Evolutionary conservation across 35 echinoderm and acorn worm genomes (phyloP).

Genomic region (Chiridota heheva): DNA sequence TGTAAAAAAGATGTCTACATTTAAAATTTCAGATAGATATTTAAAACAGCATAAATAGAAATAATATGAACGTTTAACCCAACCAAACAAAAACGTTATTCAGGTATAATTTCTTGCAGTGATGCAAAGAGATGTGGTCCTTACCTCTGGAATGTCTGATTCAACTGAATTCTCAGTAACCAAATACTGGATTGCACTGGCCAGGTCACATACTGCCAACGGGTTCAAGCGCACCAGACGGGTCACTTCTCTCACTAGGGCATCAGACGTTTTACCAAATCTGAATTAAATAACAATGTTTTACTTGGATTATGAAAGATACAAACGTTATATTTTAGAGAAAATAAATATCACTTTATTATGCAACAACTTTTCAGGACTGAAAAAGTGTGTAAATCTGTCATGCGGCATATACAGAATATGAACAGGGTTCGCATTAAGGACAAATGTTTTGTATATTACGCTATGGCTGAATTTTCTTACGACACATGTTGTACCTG

Average conservation of each 20-base stretch:
- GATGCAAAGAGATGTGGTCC: no score
- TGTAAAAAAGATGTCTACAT: no score
- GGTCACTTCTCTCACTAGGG: slow-evolving; percentile 87
- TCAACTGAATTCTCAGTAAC: slow-evolving; percentile 88
- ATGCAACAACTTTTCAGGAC: not conserved
- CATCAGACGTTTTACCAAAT: slow-evolving; percentile 78
- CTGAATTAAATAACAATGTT: not conserved
- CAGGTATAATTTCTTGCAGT: no score
- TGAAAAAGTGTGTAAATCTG: no score
- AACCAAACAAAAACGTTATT: no score
- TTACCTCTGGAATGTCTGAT: slow-evolving; percentile 91
- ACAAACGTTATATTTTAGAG: not conserved
- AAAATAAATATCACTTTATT: not conserved
- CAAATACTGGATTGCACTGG: slow-evolving; percentile 82
- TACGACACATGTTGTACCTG: no score
- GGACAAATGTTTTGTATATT: no score
- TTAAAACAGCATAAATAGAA: no score
- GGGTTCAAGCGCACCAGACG: slow-evolving; percentile 79
- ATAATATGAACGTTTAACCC: no score
- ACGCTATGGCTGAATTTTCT: no score
- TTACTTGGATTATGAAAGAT: no score
- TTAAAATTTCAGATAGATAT: no score
- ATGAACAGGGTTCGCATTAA: not conserved
- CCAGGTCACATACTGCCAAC: slow-evolving; percentile 57
- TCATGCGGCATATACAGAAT: not conserved